Percentiles rank a stretch among this genome's conserved stretches.
Conservation (phyloP, 2,797 vertebrate species). For the Microctenopoma steveboyesi region DNA sequence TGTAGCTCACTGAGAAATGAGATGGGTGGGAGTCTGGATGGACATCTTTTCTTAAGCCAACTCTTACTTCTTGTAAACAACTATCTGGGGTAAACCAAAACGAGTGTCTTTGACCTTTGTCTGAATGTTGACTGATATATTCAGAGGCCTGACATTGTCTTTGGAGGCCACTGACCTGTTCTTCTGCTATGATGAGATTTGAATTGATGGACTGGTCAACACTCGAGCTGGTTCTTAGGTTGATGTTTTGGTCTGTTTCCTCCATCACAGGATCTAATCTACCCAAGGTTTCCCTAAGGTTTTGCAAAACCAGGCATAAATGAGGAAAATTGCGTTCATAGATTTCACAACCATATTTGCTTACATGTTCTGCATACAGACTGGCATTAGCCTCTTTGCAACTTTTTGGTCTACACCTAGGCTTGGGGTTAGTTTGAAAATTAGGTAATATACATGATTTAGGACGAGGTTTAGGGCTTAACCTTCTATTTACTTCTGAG, state of each 20-base stretch:
- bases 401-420: constrained; percentile 41
- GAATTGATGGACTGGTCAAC: constrained; percentile 6
- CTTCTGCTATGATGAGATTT: constrained; percentile 20
- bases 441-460: constrained; percentile 46
- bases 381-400: constrained; percentile 39
- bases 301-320: constrained; percentile 12
- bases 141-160: constrained; percentile 20
- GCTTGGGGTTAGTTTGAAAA: constrained; percentile 27
- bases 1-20: constrained; percentile 1
- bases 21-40: constrained; percentile 36
- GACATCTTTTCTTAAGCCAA: constrained; percentile 61
- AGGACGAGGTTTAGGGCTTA: constrained; percentile 43
- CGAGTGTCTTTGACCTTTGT: constrained; percentile 10
- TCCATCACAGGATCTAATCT: constrained; percentile 55
- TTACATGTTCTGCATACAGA: constrained; percentile 13
- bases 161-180: constrained; percentile 19
- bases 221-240: constrained; percentile 14
- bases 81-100: constrained; percentile 26
- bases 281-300: constrained; percentile 23
- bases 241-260: constrained; percentile 40
- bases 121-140: constrained; percentile 5
- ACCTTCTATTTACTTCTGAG: constrained; percentile 39
- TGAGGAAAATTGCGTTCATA: constrained; percentile 17
- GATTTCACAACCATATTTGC: constrained; percentile 15
- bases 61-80: constrained; percentile 34